phyloP scores from a whole-genome alignment of 2,113 vertebrate species.

The Eulemur rufifrons region DNA sequence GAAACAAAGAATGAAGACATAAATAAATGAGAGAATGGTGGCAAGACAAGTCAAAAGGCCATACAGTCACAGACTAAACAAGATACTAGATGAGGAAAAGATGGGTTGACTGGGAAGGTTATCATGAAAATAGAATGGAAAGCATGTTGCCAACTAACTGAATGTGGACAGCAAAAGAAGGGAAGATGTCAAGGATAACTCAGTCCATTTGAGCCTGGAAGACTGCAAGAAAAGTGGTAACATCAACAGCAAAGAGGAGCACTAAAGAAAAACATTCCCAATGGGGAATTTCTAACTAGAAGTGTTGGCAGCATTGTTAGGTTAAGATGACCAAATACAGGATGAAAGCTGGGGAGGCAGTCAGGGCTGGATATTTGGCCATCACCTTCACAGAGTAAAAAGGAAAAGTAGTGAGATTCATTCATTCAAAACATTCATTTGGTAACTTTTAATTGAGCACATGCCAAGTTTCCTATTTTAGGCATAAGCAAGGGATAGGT shows the following conservation, averaged over 20 bases:
- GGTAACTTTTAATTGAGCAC: background rate
- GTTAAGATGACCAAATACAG: background rate
- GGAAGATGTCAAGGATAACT: background rate
- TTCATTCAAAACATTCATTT: background rate
- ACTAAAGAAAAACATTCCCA: background rate
- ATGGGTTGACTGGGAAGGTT: background rate
- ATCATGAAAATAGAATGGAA: background rate
- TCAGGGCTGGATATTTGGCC: background rate
- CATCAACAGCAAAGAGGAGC: background rate
- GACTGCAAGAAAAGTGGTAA: background rate
- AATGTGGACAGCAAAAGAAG: background rate
- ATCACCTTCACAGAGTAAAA: background rate
- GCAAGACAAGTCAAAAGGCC: background rate
- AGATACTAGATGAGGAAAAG: background rate
- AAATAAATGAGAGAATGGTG: background rate
- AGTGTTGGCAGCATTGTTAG: background rate
- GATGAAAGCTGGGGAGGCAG: background rate
- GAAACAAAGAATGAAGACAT: background rate
- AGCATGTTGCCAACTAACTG: background rate
- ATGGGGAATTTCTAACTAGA: background rate
- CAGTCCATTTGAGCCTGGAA: background rate
- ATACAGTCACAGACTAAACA: background rate
- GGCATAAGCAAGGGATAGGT: background rate
- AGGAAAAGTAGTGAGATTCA: background rate
- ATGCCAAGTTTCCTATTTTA: background rate